Evolutionary conservation across 1,140 invertebrate species (phyloP), one percentile per base, ranked within the genome.

Genomic region (Solenopsis fugax): DNA sequence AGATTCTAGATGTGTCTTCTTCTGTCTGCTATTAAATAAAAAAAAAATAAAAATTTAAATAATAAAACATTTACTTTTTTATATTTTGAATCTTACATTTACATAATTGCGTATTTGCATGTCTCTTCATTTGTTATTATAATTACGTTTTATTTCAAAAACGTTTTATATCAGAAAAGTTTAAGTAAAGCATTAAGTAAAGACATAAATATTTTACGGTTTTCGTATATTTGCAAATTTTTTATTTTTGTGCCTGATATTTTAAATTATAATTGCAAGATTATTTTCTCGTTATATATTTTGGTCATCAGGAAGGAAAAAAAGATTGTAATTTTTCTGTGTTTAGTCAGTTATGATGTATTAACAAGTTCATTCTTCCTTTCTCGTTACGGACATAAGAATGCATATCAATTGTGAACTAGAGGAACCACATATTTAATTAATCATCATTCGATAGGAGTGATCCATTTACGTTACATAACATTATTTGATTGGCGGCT

Each of bases 71-170:
- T 67, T 67, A 18, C 21, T 16, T 50, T 41, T 67, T 37, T 69
- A 3, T 0, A 50, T 29, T 48, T 69, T 24, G 2, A 58, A 58
- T 58, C 3, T 37, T 37, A 21, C 1, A 41, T 58, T 13, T 75
- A 29, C 52, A 34, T 34, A 72, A 41, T 41, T 41, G 41, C 41
- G 41, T 41, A 7, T 41, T 41, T 41, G 41, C 41, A 41, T 73
- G 0, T 37, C 34, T 60, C 34, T 54, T 54, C 6, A 54, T 41
- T 21, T 50, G n/a, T 69, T 75, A 73, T 56, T 54, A n/a, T n/a
- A 41, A 75, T 73, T 72, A 54, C 5, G 4, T 56, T 72, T 37
- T 72, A 54, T 56, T 37, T 52, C 12, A n/a, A 37, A 37, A 34
- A 72, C 34, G 12, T 7, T 67, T 21, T 12, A 50, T 50, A 1